These are phyloP conservation scores for Corythaeola cristata DNA, from an alignment of 2,113 vertebrate species.

Conservation along the genomic window DNA sequence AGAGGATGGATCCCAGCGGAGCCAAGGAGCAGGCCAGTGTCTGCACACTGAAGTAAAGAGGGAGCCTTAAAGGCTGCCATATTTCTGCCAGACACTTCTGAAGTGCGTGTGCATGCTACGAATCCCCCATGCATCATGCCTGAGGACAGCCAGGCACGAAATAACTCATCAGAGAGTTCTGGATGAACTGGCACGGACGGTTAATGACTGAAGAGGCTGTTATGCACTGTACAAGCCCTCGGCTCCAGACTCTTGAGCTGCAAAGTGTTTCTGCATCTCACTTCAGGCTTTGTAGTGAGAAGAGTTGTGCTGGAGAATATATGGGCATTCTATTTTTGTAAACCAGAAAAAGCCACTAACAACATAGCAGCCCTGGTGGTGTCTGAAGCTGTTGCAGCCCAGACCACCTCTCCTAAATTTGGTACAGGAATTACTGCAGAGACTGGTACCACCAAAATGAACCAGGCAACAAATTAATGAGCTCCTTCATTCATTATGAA, in stretches of 20 bases:
- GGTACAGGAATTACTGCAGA: not conserved
- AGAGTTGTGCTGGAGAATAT: not conserved
- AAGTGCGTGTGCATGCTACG: not conserved
- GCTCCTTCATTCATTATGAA: not conserved
- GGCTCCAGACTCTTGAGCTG: not conserved
- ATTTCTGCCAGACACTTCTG: not conserved
- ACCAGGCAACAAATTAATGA: not conserved
- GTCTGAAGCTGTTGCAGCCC: not conserved
- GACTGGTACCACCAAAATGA: not conserved
- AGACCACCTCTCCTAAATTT: not conserved
- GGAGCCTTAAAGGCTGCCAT: not conserved
- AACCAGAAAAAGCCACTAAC: not conserved
- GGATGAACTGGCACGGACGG: not conserved
- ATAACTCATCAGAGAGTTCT: not conserved
- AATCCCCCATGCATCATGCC: rapidly evolving
- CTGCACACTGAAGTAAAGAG: not conserved
- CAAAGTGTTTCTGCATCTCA: not conserved
- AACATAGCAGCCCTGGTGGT: not conserved
- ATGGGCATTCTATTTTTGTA: not conserved
- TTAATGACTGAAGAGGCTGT: not conserved
- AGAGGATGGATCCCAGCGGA: not conserved
- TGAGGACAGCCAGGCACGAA: not conserved
- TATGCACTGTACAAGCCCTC: not conserved
- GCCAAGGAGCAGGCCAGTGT: not conserved
- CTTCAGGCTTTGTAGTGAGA: not conserved